Conservation (phyloP, 2,113 vertebrate species). For the Sardina pilchardus region DNA sequence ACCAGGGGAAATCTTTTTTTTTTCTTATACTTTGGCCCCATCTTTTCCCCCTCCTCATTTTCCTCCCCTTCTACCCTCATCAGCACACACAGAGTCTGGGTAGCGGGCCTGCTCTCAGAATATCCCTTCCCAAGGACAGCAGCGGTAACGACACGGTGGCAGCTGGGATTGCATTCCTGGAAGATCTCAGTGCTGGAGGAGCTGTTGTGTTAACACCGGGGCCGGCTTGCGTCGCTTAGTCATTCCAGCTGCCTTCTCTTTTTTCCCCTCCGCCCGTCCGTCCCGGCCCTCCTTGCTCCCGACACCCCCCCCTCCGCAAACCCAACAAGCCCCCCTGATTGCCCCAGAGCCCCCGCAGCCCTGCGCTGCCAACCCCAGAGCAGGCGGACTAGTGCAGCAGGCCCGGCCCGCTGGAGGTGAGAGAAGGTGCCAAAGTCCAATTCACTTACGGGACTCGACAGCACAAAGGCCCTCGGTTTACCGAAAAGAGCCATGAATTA, state of each 20-base stretch:
- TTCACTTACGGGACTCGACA: constrained; percentile 91
- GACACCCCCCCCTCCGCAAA: constrained; percentile 38
- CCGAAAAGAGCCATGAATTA: constrained; percentile 98
- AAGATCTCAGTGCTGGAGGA: constrained; percentile 55
- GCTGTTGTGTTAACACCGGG: constrained; percentile 56
- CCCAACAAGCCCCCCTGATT: constrained; percentile 55
- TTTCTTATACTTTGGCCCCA: background rate
- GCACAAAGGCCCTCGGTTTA: constrained; percentile 90
- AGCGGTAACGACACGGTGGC: constrained; percentile 42
- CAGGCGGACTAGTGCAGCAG: constrained; percentile 66
- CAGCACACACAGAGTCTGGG: background rate
- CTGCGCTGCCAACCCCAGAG: constrained; percentile 57
- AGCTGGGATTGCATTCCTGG: constrained; percentile 53
- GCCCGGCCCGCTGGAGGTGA: constrained; percentile 60
- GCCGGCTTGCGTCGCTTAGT: constrained; percentile 56
- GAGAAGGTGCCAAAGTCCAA: constrained; percentile 82
- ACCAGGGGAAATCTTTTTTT: background rate
- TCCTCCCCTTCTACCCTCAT: background rate
- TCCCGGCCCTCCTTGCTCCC: background rate
- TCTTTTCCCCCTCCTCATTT: constrained; percentile 19
- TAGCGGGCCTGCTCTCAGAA: constrained; percentile 23
- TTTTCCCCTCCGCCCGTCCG: background rate
- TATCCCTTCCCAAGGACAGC: constrained; percentile 53
- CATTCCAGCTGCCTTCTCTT: constrained; percentile 51
- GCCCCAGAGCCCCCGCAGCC: constrained; percentile 54